Conservation (phyloP, 2,113 vertebrate genomes). For the Saguinus imperator region DNA sequence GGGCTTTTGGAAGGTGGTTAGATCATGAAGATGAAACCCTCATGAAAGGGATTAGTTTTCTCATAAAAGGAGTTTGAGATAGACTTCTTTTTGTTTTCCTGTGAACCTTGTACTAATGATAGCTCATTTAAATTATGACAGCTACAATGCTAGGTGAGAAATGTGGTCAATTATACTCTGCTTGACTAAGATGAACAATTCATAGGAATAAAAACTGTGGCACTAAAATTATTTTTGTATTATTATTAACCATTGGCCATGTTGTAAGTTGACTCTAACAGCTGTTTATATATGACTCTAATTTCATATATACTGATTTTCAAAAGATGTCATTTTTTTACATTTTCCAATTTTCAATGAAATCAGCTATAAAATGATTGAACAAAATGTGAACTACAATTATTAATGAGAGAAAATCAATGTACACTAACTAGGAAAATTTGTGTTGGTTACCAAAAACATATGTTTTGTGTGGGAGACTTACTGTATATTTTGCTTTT, state of each 20-base stretch:
- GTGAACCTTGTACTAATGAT: not conserved
- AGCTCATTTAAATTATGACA: conserved; percentile 24
- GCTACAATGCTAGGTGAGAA: not conserved
- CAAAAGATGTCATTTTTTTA: not conserved
- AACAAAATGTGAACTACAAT: not conserved
- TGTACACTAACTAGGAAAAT: not conserved
- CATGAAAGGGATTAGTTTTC: not conserved
- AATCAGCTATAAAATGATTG: not conserved
- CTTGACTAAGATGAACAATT: not conserved
- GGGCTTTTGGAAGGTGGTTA: too few species aligned
- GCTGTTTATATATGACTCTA: not conserved
- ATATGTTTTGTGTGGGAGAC: not conserved
- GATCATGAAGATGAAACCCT: not conserved
- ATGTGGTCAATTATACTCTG: not conserved
- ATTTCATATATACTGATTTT: not conserved
- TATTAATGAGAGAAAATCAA: not conserved
- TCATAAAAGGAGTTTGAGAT: too few species aligned
- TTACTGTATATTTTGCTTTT: not conserved
- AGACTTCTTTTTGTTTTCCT: not conserved
- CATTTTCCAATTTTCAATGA: not conserved
- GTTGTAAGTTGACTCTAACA: not conserved
- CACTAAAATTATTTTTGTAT: not conserved
- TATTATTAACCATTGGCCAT: not conserved
- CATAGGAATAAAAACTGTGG: not conserved
- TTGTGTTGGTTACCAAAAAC: not conserved